Evolutionary conservation across 2,113 vertebrate species (phyloP).

Genomic region (Nicator chloris): DNA sequence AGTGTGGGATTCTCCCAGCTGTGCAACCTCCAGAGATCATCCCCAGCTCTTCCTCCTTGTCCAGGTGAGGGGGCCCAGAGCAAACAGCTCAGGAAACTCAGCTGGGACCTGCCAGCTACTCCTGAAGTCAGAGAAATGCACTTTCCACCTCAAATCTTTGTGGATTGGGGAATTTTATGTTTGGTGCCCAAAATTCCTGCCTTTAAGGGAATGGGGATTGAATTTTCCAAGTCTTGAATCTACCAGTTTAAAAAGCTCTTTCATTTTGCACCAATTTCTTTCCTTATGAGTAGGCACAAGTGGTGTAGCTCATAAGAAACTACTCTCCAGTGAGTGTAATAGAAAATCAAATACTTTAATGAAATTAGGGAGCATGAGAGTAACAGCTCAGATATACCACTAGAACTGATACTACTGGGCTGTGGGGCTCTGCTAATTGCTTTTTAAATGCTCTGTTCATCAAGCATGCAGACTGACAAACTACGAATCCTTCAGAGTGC

Average conservation of each 20-base stretch:
- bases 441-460: slow-evolving; percentile 44
- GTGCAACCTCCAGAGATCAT: neutral
- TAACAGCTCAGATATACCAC: slow-evolving; percentile 52
- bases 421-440: neutral
- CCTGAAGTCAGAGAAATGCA: neutral
- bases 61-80: neutral
- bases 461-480: slow-evolving; percentile 62
- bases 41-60: rapidly evolving
- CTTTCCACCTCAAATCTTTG: neutral
- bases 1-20: neutral
- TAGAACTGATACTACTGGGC: slow-evolving; percentile 54
- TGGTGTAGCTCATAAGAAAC: slow-evolving; percentile 30
- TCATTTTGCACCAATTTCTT: neutral
- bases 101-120: neutral
- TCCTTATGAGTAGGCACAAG: neutral
- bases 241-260: neutral
- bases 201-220: neutral
- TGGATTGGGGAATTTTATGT: rapidly evolving
- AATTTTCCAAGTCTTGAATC: neutral
- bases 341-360: slow-evolving; percentile 69
- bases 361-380: slow-evolving; percentile 46
- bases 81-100: neutral
- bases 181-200: neutral
- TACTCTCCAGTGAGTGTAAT: neutral
- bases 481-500: slow-evolving; percentile 47